phyloP scores from a whole-genome alignment of 2,797 vertebrate species.

The Lithobates sylvaticus region DNA sequence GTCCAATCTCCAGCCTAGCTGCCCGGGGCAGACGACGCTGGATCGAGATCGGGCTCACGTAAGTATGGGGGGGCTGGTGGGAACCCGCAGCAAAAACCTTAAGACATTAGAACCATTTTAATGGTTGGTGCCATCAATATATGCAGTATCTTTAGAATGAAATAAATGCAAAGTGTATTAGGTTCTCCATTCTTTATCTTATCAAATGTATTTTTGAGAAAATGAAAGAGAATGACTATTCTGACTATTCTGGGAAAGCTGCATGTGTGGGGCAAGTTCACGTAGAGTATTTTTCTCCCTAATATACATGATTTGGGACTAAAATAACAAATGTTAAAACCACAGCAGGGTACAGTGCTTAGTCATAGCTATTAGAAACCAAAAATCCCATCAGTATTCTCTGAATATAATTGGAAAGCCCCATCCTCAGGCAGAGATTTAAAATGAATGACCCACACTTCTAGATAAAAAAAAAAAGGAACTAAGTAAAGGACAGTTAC shows the following conservation, averaged over 20 bases:
- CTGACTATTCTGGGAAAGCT: not conserved
- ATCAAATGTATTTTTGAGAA: not conserved
- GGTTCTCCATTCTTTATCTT: not conserved
- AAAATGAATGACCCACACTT: not conserved
- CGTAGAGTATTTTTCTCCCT: not conserved
- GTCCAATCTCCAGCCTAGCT: too few relatives aligned
- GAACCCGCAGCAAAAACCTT: too few relatives aligned
- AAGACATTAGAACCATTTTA: too few relatives aligned
- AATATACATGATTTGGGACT: not conserved
- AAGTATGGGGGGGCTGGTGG: too few relatives aligned
- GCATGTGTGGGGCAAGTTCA: not conserved
- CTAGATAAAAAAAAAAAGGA: slow-evolving; percentile 26
- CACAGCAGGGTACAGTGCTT: too few relatives aligned
- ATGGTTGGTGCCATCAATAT: too few relatives aligned
- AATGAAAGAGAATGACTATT: not conserved
- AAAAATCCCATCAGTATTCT: not conserved
- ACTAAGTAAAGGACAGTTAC: slow-evolving; percentile 1
- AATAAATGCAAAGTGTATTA: too few relatives aligned
- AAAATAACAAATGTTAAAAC: too few relatives aligned
- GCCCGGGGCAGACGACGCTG: too few relatives aligned
- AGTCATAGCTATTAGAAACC: not conserved
- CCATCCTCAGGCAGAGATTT: not conserved
- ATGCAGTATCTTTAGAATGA: too few relatives aligned
- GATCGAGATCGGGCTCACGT: too few relatives aligned
- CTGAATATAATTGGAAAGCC: not conserved